phyloP scores from a whole-genome alignment of 2,888 invertebrate species.

The Prosopocoilus inquinatus region DNA sequence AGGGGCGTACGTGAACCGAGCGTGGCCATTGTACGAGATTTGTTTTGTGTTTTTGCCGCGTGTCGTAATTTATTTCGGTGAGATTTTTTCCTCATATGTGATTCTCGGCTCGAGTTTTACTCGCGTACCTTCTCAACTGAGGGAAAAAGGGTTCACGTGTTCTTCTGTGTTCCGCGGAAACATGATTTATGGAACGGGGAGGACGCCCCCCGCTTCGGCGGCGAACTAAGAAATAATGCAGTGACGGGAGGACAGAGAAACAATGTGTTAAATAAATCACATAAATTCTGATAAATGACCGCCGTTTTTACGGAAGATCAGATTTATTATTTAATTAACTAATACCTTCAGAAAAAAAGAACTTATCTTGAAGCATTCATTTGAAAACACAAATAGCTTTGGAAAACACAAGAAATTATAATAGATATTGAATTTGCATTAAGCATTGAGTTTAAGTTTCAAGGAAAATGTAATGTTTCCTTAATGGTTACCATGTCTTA shows the following conservation, averaged over 20 bases:
- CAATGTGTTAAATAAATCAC: neutral
- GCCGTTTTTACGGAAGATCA: no score
- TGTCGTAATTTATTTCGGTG: slow-evolving; percentile 30
- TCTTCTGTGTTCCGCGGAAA: neutral
- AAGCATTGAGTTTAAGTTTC: no score
- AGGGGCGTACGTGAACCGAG: slow-evolving; percentile 31
- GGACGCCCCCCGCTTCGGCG: neutral
- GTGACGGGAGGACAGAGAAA: neutral
- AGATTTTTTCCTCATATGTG: slow-evolving; percentile 7
- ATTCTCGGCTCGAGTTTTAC: neutral
- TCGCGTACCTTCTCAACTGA: neutral
- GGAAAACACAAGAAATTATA: no score
- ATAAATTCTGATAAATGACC: neutral
- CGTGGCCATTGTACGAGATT: slow-evolving; percentile 2
- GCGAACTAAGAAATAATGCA: neutral
- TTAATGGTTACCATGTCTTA: no score
- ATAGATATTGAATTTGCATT: no score
- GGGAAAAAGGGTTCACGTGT: neutral
- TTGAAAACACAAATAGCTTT: no score
- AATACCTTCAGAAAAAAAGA: no score
- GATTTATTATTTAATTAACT: no score
- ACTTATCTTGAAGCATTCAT: no score
- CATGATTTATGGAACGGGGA: no score
- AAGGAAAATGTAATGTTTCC: no score
- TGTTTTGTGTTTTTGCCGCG: slow-evolving; percentile 29